These are phyloP conservation scores for Scaptomyza polygonia DNA, from an alignment of 2,888 invertebrate species.

Conservation along the genomic window DNA sequence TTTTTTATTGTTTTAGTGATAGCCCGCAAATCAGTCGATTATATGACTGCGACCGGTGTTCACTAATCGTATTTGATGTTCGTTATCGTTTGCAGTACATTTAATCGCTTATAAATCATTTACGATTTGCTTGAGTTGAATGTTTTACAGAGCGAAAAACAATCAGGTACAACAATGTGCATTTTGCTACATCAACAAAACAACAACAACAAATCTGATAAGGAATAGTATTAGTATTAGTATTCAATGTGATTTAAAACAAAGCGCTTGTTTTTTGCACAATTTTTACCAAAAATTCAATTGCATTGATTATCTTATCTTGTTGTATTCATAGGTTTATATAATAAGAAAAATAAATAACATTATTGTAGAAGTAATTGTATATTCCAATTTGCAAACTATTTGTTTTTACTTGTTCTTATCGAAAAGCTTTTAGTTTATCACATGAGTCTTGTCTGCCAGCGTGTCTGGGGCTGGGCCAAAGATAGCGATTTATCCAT, in stretches of 20 bases:
- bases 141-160: constrained; percentile 37
- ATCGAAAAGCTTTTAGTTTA: constrained; percentile 35
- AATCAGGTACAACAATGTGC: background rate
- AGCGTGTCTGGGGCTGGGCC: constrained; percentile 26
- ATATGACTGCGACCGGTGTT: constrained; percentile 47
- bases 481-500: background rate
- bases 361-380: too few species aligned
- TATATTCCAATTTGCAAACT: too few species aligned
- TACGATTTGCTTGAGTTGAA: constrained; percentile 55
- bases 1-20: constrained; percentile 4
- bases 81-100: constrained; percentile 38
- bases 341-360: too few species aligned
- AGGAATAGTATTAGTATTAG: background rate
- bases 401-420: constrained; percentile 37
- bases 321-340: too few species aligned
- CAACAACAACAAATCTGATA: background rate
- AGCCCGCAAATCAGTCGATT: constrained; percentile 60
- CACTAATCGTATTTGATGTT: constrained; percentile 48
- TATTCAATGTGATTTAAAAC: background rate
- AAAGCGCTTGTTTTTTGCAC: too few species aligned
- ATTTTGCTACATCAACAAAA: background rate
- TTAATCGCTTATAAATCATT: constrained; percentile 71
- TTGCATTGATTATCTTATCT: too few species aligned
- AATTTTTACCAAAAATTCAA: too few species aligned
- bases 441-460: constrained; percentile 10